These are phyloP conservation scores for Malthinus seriepunctatus DNA, from an alignment of 2,888 invertebrate genomes.

Conservation along the genomic window DNA sequence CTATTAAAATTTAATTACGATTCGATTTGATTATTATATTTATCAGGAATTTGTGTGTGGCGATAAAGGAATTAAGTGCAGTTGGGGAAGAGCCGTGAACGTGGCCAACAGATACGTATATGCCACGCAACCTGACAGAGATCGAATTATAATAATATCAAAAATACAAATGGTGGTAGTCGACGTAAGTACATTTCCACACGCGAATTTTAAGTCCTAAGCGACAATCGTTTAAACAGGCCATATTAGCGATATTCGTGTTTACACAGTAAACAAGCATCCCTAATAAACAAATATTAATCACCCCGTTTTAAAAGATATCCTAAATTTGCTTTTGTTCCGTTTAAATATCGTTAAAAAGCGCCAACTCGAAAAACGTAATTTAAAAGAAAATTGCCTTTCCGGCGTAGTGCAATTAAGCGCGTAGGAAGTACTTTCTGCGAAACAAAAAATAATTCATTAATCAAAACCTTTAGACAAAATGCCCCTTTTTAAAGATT, in stretches of 20 bases:
- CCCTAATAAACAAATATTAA: too few relatives aligned
- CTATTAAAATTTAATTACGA: background rate
- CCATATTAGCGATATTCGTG: background rate
- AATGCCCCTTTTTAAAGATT: too few relatives aligned
- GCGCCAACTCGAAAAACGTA: too few relatives aligned
- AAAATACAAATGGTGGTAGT: conserved; percentile 73
- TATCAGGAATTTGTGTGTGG: conserved; percentile 70
- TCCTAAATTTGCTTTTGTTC: too few relatives aligned
- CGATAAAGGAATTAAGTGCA: conserved; percentile 67
- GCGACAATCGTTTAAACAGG: background rate
- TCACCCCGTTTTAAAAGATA: too few relatives aligned
- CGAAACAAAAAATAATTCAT: too few relatives aligned
- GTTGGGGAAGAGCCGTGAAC: conserved; percentile 73
- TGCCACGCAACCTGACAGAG: conserved; percentile 70
- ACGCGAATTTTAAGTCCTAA: background rate
- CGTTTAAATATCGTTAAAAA: too few relatives aligned
- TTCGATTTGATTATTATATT: background rate
- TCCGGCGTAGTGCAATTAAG: too few relatives aligned
- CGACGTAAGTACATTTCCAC: conserved; percentile 55
- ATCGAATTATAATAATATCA: conserved; percentile 72
- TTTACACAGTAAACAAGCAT: too few relatives aligned
- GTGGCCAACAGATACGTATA: conserved; percentile 74
- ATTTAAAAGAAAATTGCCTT: too few relatives aligned
- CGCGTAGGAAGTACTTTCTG: too few relatives aligned
- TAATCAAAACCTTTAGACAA: too few relatives aligned